A percentile compares a stretch with the other conserved stretches of the same genome.
Evolutionary conservation across 2,888 invertebrate species (phyloP).

Genomic region (Xestia ashworthii): DNA sequence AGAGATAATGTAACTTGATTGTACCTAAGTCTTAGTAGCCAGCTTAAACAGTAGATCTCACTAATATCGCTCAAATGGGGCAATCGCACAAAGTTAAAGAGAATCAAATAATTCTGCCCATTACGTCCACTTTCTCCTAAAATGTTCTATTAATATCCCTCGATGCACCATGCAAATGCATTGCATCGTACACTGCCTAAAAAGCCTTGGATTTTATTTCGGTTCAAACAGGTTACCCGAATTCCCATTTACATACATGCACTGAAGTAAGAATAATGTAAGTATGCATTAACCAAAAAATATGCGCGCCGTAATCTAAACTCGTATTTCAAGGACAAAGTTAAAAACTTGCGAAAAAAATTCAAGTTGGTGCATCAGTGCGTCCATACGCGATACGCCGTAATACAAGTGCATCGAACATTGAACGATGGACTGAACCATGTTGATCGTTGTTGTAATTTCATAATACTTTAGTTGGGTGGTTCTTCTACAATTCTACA

Average conservation of each 20-base stretch:
- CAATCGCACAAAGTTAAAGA: background rate
- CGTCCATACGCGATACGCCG: constrained; percentile 80
- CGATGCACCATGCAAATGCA: constrained; percentile 10
- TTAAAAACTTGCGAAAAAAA: constrained; percentile 85
- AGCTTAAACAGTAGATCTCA: background rate
- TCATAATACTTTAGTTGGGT: background rate
- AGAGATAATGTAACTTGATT: no score
- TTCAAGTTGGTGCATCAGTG: constrained; percentile 86
- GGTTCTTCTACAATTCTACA: background rate
- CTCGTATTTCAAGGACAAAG: constrained; percentile 89
- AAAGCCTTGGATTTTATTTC: constrained; percentile 42
- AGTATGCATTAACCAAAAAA: constrained; percentile 66
- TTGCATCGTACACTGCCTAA: constrained; percentile 19
- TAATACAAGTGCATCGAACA: constrained; percentile 84
- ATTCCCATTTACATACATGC: constrained; percentile 56
- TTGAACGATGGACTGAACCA: constrained; percentile 58
- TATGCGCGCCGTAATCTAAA: constrained; percentile 87
- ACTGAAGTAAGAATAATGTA: constrained; percentile 61
- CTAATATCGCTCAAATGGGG: background rate
- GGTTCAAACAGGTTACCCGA: constrained; percentile 55
- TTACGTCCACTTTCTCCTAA: background rate
- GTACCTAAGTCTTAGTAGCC: background rate
- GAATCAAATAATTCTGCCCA: background rate
- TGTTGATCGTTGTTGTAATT: constrained; percentile 63
- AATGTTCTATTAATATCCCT: constrained; percentile 13